phyloP scores from a whole-genome alignment of 2,888 invertebrate genomes.

The Noctuana brunneofusca region DNA sequence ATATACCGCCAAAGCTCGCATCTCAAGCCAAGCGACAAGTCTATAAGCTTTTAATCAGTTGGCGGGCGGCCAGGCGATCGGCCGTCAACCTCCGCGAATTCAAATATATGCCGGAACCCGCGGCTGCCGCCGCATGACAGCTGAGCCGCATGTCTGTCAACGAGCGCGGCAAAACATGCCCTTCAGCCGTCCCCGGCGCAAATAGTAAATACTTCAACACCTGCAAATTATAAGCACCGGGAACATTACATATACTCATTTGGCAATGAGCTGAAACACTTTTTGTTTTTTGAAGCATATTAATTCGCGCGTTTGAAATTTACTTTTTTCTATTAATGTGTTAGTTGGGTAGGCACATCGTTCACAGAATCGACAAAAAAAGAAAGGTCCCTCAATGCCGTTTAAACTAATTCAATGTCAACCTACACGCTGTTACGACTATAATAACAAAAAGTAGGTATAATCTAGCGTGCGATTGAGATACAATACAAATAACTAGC shows the following conservation, averaged over 20 bases:
- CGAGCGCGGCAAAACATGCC: background rate
- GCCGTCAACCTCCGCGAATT: constrained; percentile 64
- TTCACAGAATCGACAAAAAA: background rate
- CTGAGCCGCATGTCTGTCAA: constrained; percentile 17
- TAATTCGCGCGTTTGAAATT: background rate
- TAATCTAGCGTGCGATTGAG: background rate
- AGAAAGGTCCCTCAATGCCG: background rate
- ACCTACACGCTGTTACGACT: background rate
- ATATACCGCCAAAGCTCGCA: constrained; percentile 34
- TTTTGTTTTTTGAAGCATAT: background rate
- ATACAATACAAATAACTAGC: constrained; percentile 5
- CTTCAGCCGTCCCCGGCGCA: background rate
- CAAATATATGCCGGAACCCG: constrained; percentile 33
- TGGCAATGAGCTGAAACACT: background rate
- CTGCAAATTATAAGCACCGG: background rate
- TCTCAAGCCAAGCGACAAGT: constrained; percentile 41
- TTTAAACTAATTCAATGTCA: too few species aligned
- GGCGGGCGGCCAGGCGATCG: constrained; percentile 64
- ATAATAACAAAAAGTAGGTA: background rate
- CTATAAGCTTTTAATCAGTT: constrained; percentile 65
- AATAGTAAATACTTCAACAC: constrained; percentile 24
- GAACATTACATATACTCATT: background rate
- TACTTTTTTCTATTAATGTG: background rate
- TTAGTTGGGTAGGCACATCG: background rate
- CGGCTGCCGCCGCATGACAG: constrained; percentile 12